A percentile compares a stretch with the other conserved stretches of the same genome.
These are phyloP conservation scores for Idaea straminata DNA, from an alignment of 2,888 invertebrate genomes.

Conservation along the genomic window DNA sequence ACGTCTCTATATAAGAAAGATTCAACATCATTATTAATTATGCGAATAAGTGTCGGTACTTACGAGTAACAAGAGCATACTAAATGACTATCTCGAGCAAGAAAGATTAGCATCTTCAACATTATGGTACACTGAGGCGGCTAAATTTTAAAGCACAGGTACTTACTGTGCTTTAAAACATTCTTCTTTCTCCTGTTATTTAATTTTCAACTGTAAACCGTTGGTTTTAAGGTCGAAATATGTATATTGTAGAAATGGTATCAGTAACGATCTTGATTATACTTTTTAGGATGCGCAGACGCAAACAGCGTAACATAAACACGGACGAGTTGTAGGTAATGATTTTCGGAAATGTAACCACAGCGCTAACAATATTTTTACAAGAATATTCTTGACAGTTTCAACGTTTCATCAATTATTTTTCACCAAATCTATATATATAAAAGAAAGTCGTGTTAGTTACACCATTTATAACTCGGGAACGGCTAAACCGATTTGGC, in stretches of 20 bases:
- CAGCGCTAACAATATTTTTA: neutral
- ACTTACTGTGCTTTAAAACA: too few relatives aligned
- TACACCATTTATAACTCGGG: too few relatives aligned
- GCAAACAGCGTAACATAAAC: slow-evolving; percentile 37
- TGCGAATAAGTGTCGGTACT: neutral
- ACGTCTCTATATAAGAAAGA: neutral
- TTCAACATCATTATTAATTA: slow-evolving; percentile 3
- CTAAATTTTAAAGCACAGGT: neutral
- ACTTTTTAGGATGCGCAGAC: slow-evolving; percentile 23
- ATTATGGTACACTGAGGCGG: neutral
- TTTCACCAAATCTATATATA: neutral
- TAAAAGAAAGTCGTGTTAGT: too few relatives aligned
- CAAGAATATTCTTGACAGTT: neutral
- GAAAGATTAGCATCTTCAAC: slow-evolving; percentile 16
- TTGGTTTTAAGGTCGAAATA: neutral
- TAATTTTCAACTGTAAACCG: slow-evolving; percentile 9
- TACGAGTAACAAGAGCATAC: slow-evolving; percentile 3
- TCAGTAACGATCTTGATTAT: slow-evolving; percentile 17
- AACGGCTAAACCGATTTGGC: too few relatives aligned
- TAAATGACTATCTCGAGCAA: slow-evolving; percentile 5
- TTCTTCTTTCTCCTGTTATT: neutral
- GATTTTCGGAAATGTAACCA: slow-evolving; percentile 26
- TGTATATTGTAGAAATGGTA: slow-evolving; percentile 2
- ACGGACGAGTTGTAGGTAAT: slow-evolving; percentile 33
- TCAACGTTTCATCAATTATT: neutral